Percentiles rank a stretch among this genome's conserved stretches.
Evolutionary conservation across 1,140 invertebrate genomes (phyloP).

Genomic region (Drosophila tani): DNA sequence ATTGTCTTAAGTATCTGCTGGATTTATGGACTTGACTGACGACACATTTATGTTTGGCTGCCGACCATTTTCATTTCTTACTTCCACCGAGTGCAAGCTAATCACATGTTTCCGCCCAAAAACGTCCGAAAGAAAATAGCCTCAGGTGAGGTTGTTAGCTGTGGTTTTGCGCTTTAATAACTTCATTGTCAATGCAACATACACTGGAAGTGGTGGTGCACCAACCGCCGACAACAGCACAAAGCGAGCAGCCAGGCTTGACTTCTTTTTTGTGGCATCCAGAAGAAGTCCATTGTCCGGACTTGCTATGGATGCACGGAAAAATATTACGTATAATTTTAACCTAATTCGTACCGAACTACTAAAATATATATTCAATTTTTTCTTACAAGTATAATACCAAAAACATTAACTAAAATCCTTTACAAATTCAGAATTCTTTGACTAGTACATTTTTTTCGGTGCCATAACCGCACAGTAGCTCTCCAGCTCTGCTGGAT

Average conservation of each 20-base stretch:
- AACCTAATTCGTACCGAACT: too few species aligned
- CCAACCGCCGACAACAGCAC: conserved; percentile 13
- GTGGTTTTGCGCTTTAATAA: conserved; percentile 80
- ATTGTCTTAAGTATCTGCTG: conserved; percentile 33
- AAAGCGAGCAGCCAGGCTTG: conserved; percentile 63
- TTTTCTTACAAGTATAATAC: too few species aligned
- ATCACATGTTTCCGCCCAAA: conserved; percentile 65
- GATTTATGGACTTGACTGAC: conserved; percentile 47
- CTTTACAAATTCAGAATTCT: not conserved
- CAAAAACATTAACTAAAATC: not conserved
- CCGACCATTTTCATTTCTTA: conserved; percentile 26
- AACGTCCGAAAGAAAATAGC: conserved; percentile 39
- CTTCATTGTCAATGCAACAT: conserved; percentile 81
- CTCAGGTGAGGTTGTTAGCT: conserved; percentile 37
- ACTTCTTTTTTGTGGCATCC: conserved; percentile 52
- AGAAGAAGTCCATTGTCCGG: conserved; percentile 47
- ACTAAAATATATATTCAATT: too few species aligned
- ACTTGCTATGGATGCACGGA: conserved; percentile 56
- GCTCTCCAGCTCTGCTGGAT: conserved; percentile 12
- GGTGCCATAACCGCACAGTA: conserved; percentile 47
- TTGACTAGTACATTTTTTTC: conserved; percentile 6
- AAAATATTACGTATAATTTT: not conserved
- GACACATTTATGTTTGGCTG: conserved; percentile 23
- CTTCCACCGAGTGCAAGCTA: conserved; percentile 34
- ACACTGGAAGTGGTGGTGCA: conserved; percentile 42